These are phyloP conservation scores for Zosterops borbonicus DNA, from an alignment of 2,113 vertebrate species.

Conservation along the genomic window DNA sequence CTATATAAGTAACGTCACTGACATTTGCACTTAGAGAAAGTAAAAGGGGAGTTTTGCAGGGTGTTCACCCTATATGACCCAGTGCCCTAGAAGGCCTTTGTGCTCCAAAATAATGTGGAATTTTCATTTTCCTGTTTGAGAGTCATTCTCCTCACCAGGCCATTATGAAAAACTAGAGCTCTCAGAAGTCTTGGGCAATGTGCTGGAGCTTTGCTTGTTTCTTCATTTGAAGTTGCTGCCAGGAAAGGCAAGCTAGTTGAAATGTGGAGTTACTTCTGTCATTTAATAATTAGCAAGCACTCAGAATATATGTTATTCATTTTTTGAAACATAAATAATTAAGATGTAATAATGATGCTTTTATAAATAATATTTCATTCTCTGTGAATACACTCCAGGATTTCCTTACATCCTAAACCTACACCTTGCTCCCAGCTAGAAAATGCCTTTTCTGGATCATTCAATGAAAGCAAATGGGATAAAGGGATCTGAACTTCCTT, in stretches of 20 bases:
- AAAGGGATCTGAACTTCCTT: constrained; percentile 49
- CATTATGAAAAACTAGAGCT: constrained; percentile 33
- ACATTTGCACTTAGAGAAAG: background rate
- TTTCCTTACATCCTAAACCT: constrained; percentile 39
- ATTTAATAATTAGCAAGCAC: constrained; percentile 69
- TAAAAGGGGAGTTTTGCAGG: background rate
- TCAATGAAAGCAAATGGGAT: background rate
- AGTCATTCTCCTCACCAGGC: background rate
- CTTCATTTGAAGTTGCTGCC: constrained; percentile 48
- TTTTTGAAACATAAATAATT: constrained; percentile 63
- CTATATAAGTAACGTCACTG: background rate
- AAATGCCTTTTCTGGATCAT: constrained; percentile 13
- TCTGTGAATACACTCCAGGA: constrained; percentile 57
- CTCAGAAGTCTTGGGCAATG: constrained; percentile 17
- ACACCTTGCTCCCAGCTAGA: constrained; percentile 37
- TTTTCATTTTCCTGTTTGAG: constrained; percentile 22
- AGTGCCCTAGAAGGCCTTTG: background rate
- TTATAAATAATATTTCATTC: constrained; percentile 59
- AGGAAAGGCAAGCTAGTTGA: constrained; percentile 49
- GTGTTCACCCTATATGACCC: constrained; percentile 10
- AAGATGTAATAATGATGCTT: constrained; percentile 54
- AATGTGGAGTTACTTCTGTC: constrained; percentile 54
- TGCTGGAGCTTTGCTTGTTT: constrained; percentile 1
- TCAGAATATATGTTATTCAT: constrained; percentile 61
- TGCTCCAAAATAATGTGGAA: background rate